A percentile compares a stretch with the other conserved stretches of the same genome.
phyloP scores from a whole-genome alignment of 2,113 vertebrate species.

The Lonchura striata region DNA sequence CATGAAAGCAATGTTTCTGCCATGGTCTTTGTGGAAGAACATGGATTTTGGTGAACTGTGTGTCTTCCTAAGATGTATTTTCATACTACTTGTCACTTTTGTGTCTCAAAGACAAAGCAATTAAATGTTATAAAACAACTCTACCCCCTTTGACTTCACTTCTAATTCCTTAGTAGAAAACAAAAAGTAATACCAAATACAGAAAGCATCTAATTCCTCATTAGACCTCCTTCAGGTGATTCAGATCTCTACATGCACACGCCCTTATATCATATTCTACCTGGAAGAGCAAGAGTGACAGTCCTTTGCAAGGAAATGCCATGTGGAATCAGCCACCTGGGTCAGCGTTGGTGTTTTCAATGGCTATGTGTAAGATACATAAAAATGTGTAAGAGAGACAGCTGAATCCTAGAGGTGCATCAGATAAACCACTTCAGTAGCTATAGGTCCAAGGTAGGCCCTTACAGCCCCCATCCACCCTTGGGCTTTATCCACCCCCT shows the following conservation, averaged over 20 bases:
- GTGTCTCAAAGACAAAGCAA: neutral
- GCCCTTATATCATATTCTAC: neutral
- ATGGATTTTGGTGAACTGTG: neutral
- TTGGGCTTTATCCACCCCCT: neutral
- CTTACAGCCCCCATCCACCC: neutral
- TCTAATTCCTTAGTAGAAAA: neutral
- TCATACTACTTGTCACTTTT: neutral
- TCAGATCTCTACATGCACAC: neutral
- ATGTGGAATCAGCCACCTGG: neutral
- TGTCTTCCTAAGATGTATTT: neutral
- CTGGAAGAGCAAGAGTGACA: neutral
- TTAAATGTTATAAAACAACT: neutral
- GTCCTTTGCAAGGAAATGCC: neutral
- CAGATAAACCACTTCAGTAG: neutral
- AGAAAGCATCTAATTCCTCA: neutral
- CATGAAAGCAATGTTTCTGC: neutral
- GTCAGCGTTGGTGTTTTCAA: neutral
- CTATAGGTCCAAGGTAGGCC: neutral
- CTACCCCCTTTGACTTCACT: neutral
- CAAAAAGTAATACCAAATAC: neutral
- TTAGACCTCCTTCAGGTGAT: neutral
- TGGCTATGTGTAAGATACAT: neutral
- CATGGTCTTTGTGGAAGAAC: neutral
- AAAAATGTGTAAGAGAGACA: neutral
- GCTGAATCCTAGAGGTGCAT: neutral